Conservation (phyloP, 2,888 invertebrate species). For the Diadromus collaris region DNA sequence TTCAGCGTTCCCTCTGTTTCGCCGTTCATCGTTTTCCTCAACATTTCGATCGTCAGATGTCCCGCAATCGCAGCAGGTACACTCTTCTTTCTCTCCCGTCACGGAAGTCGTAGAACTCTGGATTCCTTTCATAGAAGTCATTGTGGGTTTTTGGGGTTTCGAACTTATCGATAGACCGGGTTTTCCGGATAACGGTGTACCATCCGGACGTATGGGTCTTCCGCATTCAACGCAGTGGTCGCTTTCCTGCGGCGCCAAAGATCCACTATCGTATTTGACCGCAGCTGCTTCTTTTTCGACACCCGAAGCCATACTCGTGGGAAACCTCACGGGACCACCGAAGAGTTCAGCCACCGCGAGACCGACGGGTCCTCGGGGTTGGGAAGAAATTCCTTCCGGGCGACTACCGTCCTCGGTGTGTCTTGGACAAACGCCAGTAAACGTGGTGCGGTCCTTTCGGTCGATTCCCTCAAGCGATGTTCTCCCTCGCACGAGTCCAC, state of each 20-base stretch:
- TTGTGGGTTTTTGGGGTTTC: conserved; percentile 22
- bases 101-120: conserved; percentile 8
- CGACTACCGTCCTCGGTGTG: conserved; percentile 29
- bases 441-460: conserved; percentile 43
- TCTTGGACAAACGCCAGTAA: conserved; percentile 53
- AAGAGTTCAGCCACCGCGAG: conserved; percentile 30
- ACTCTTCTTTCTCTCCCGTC: neutral
- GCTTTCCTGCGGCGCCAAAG: conserved; percentile 16
- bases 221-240: conserved; percentile 55
- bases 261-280: conserved; percentile 22
- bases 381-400: conserved; percentile 23
- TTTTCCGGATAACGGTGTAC: conserved; percentile 7
- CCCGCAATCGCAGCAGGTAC: conserved; percentile 42
- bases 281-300: conserved; percentile 46
- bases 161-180: neutral
- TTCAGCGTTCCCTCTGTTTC: neutral
- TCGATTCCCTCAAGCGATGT: conserved; percentile 38
- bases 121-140: conserved; percentile 29
- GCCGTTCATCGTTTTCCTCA: neutral
- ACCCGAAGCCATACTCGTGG: conserved; percentile 19
- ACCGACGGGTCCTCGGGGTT: conserved; percentile 36
- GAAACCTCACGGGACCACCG: conserved; percentile 5
- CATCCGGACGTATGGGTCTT: conserved; percentile 45
- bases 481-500: conserved; percentile 37
- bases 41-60: conserved; percentile 6